phyloP scores from a whole-genome alignment of 2,113 vertebrate species.

The Heterotilapia buettikoferi region DNA sequence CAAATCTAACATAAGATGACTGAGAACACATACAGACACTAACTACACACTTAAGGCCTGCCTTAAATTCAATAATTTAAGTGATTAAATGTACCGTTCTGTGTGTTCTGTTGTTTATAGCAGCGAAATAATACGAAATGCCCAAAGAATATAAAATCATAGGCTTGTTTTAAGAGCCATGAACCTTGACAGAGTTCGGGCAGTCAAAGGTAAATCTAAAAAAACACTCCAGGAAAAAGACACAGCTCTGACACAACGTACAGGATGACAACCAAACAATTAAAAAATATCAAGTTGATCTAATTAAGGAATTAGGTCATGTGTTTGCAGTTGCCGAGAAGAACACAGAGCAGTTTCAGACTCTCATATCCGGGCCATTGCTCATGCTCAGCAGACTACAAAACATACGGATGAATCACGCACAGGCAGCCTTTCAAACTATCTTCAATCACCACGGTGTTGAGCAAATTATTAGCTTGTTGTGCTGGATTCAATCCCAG shows the following conservation, averaged over 20 bases:
- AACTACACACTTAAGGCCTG: background rate
- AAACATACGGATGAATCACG: conserved; percentile 35
- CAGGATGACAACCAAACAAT: conserved; percentile 4
- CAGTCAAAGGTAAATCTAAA: background rate
- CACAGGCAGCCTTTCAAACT: conserved; percentile 27
- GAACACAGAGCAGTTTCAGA: conserved; percentile 25
- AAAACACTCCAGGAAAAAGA: background rate
- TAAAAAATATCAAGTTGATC: conserved; percentile 38
- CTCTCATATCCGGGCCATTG: conserved; percentile 45
- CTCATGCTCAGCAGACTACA: conserved; percentile 49
- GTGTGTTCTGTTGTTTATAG: background rate
- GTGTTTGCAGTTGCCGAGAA: conserved; percentile 10
- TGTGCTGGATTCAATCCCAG: conserved; percentile 11
- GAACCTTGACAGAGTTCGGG: background rate
- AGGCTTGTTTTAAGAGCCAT: background rate
- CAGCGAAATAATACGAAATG: background rate
- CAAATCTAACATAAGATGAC: background rate
- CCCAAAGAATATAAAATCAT: background rate
- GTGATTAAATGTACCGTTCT: background rate
- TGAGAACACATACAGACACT: background rate
- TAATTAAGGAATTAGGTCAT: conserved; percentile 54
- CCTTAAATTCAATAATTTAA: background rate
- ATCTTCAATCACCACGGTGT: conserved; percentile 10
- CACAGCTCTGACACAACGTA: background rate
- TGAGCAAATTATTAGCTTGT: conserved; percentile 20